Evolutionary conservation across 2,888 invertebrate genomes (phyloP).

Genomic region (Pandemis corylana): DNA sequence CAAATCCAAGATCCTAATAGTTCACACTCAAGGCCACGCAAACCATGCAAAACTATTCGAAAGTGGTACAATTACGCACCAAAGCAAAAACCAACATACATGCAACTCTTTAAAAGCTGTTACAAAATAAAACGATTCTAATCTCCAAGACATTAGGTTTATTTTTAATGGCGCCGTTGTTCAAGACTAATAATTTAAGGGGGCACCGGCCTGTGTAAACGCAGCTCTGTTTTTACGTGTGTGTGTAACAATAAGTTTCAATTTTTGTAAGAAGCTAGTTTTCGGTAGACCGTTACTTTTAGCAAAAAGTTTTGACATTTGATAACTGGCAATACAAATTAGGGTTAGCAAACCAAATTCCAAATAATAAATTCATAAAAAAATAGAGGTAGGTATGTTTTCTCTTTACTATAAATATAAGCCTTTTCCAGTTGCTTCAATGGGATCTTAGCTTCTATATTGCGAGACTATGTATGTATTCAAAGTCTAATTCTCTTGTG

Average conservation of each 20-base stretch:
- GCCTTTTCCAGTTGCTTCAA: too few relatives aligned
- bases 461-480: too few relatives aligned
- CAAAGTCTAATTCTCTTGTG: too few relatives aligned
- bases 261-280: slow-evolving; percentile 52
- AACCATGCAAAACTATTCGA: slow-evolving; percentile 39
- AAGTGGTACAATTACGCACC: slow-evolving; percentile 40
- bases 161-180: slow-evolving; percentile 3
- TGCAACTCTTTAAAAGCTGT: slow-evolving; percentile 17
- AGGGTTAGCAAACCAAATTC: slow-evolving; percentile 11
- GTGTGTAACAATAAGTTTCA: slow-evolving; percentile 54
- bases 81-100: slow-evolving; percentile 29
- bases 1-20: slow-evolving; percentile 4
- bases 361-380: neutral
- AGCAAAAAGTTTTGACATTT: slow-evolving; percentile 54
- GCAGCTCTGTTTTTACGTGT: slow-evolving; percentile 51
- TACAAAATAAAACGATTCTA: slow-evolving; percentile 15
- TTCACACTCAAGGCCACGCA: slow-evolving; percentile 19
- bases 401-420: too few relatives aligned
- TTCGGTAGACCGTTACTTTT: slow-evolving; percentile 58
- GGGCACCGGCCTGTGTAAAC: slow-evolving; percentile 52
- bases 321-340: slow-evolving; percentile 4
- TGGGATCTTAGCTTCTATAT: too few relatives aligned
- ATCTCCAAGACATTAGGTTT: slow-evolving; percentile 24
- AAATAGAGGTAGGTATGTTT: too few relatives aligned
- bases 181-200: slow-evolving; percentile 45